Base-by-base conservation (phyloP, 2,113 vertebrate species). In the Odontesthes bonariensis region DNA sequence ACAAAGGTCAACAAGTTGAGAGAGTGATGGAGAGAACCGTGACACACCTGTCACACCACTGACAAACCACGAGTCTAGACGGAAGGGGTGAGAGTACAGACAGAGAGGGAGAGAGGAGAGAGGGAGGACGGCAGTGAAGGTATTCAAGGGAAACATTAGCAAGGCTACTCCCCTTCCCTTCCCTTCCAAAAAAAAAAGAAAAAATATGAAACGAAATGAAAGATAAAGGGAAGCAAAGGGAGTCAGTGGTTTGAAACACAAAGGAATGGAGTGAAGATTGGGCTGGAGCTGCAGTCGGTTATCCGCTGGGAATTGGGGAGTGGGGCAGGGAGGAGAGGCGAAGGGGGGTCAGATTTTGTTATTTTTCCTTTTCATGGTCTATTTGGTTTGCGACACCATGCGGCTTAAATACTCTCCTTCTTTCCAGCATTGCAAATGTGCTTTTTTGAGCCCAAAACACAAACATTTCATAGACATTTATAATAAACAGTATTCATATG, bases 1-100 rank as follows among this genome's bases (percentile, higher is more conserved):
- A 90, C 92, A 93, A 92, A 91, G 93, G 91, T 92, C 91, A 90
- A 81, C 77, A 82, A 88, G 89, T 93, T 81, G 85, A 86, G 81
- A 86, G 77, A 75, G 81, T 85, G 88, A 91, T 76, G 67, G 89
- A 86, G 85, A 81, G 89, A 79, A 75, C 83, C 54, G 56, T 87
- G 89, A 91, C 90, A 90, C 90, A 93, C 89, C 91, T 91, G 87
- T 90, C 89, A 91, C 81, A 89, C 89, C 82, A 54, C 69, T 65
- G 86, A 83, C 68, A 69, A 81, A 62, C 55, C 56, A 17, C 44
- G 72, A 83, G 78, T 68, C 73, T 73, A 58, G 73, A 86, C 53
- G 74, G 70, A 60, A 32, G 63, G 52, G 56, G 35, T 42, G 68
- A 71, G 62, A 67, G 72, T 69, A 75, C 63, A 66, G 60, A 57